Base-by-base conservation (phyloP, 2,888 invertebrate species). In the Pyrrhia umbra region DNA sequence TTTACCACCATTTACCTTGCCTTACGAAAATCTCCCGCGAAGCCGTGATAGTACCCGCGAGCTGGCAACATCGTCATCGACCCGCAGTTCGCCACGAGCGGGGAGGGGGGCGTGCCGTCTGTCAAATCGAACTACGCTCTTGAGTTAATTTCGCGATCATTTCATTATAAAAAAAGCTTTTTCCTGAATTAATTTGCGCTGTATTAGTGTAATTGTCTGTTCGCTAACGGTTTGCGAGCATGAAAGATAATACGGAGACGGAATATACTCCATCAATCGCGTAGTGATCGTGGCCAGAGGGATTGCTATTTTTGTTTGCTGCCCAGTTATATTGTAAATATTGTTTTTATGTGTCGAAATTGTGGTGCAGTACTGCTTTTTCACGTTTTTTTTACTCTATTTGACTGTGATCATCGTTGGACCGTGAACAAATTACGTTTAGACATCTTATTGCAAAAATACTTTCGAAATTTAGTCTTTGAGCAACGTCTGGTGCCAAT, bases 271-370 rank as follows among this genome's bases (percentile, higher is more conserved):
- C 42, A 47, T 59, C 20, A 39, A 47, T 60, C 74, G 70, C 69
- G 34, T 55, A 27, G 71, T 56, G 62, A 63, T 52, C 80, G 79
- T 69, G 63, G 80, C 76, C 78, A 68, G 79, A 78, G 77, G 77
- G 80, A 82, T 74, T 76, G 81, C 92, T 94, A 94, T 94, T 94
- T 94, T 92, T 89, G 89, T 93, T 92, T 85, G 88, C 85, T 91
- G 89, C 90, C 88, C 89, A 89, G 85, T 90, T 92, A 86, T 85
- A 88, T 86, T 84, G 90, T 92, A 92, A 92, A 93, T 92, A 94
- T 92, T 93, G 92, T 92, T 89, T 90, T 90, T 88, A 75, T 82
- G 85, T 92, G 88, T 88, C 83, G 92, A 89, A 91, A 85, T 77
- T 67, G 75, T 81, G 85, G 79, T 88, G 83, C 84, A 83, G 82